phyloP scores from a whole-genome alignment of 2,888 invertebrate genomes.

The Epistrophella euchroma region DNA sequence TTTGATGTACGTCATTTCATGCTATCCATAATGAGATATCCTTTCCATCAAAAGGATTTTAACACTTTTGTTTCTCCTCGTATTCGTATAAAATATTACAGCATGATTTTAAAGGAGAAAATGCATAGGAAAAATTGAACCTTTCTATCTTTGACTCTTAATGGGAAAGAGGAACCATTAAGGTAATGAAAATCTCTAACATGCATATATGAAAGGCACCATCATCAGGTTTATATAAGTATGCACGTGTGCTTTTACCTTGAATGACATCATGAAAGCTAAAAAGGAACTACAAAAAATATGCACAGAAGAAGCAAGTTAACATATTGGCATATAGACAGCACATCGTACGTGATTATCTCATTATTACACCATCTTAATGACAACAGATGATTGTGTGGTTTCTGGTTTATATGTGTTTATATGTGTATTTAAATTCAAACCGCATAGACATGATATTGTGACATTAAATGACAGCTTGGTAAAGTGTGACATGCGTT shows the following conservation, averaged over 20 bases:
- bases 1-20: conserved; percentile 46
- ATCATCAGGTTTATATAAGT: not conserved
- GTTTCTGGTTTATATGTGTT: conserved; percentile 13
- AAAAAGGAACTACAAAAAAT: not conserved
- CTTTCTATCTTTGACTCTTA: conserved; percentile 6
- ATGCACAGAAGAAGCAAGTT: too few species aligned
- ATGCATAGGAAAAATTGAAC: not conserved
- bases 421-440: not conserved
- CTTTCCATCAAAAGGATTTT: conserved; percentile 29
- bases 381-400: conserved; percentile 37
- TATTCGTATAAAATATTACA: not conserved
- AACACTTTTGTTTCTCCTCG: conserved; percentile 1
- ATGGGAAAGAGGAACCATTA: conserved; percentile 13
- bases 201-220: not conserved
- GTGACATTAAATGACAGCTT: not conserved
- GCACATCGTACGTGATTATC: conserved; percentile 41
- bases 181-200: conserved; percentile 36
- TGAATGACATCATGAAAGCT: not conserved
- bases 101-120: not conserved
- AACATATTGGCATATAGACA: not conserved
- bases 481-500: not conserved
- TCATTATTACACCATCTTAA: conserved; percentile 51
- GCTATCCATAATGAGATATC: conserved; percentile 44
- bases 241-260: not conserved
- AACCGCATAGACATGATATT: not conserved